Evolutionary conservation across 2,888 invertebrate species (phyloP).

Genomic region (Ophioninae sp.): DNA sequence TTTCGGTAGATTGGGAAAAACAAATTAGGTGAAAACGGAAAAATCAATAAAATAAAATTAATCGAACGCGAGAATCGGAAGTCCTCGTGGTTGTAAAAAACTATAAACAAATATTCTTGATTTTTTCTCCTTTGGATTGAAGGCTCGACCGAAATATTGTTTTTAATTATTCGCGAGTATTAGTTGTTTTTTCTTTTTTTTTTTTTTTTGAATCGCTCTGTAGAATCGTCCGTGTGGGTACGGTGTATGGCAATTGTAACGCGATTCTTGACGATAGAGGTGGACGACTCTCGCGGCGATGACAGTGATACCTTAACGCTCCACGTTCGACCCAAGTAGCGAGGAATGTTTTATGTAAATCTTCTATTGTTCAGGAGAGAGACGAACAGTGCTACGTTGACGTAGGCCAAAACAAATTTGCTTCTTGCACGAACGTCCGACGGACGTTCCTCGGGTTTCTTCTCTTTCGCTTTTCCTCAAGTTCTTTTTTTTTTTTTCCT

Average conservation of each 20-base stretch:
- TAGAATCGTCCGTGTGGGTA: background rate
- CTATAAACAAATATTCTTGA: too few species aligned
- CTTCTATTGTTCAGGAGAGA: constrained; percentile 68
- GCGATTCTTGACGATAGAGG: constrained; percentile 63
- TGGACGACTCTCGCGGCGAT: constrained; percentile 62
- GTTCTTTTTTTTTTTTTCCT: constrained; percentile 12
- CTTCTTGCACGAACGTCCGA: constrained; percentile 42
- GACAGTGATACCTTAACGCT: constrained; percentile 65
- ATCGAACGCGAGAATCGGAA: too few species aligned
- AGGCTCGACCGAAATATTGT: too few species aligned
- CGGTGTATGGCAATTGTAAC: constrained; percentile 66
- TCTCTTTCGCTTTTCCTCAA: background rate
- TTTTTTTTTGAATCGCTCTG: background rate
- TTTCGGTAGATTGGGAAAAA: too few species aligned
- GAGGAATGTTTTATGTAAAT: constrained; percentile 77
- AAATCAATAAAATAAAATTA: too few species aligned
- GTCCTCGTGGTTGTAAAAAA: too few species aligned
- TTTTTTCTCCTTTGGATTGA: too few species aligned
- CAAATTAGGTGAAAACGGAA: too few species aligned
- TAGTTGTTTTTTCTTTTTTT: too few species aligned
- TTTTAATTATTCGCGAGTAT: too few species aligned
- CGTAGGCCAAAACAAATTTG: constrained; percentile 61
- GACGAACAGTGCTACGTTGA: constrained; percentile 68
- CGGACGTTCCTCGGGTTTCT: background rate
- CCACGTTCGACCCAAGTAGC: constrained; percentile 42